Base-by-base conservation (phyloP, 2,888 invertebrate species). In the Tipula helvola region DNA sequence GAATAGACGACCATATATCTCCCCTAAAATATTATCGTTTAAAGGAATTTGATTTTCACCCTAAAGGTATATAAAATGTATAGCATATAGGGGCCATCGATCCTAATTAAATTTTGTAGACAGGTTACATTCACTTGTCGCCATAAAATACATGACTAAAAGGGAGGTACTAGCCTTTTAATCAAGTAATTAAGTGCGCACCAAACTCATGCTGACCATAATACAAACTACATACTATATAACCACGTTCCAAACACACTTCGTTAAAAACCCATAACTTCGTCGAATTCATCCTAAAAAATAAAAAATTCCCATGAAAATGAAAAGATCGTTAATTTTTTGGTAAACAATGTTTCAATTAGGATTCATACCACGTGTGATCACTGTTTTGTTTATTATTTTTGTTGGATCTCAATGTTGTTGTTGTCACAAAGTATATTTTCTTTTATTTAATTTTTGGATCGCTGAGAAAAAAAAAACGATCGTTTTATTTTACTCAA, bases 311-410 rank as follows among this genome's bases (percentile, higher is more conserved):
- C 71, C 71, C 71, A 71, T 71, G 71, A 71, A 71, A 71, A 71
- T 71, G 28, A 71, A 71, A 71, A 71, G 71, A 71, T 84, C 41
- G 84, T 84, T 84, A 39, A 84, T 84, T 84, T 36, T 41, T 84
- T 39, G 16, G 16, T 84, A 41, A 39, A 84, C 36, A 84, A 36
- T 39, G 84, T 84, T 84, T 41, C 36, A 84, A 84, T 39, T 84
- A 39, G 16, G 16, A 84, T 84, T 84, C 84, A 16, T 39, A 84
- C 84, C 84, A 84, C 84, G 84, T 84, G 84, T 41, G 84, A 84
- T 84, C 36, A 39, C 16, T 41, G n/a, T 84, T 84, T 84, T 84
- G 84, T 84, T 84, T 71, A 71, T 71, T 71, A 28, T 71, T 71
- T 18, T 71, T 57, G 57, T 71, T 71, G 12, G 16, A 52, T 52